These are phyloP conservation scores for Buceros bicornis DNA, from an alignment of 2,797 vertebrate genomes.

Conservation along the genomic window DNA sequence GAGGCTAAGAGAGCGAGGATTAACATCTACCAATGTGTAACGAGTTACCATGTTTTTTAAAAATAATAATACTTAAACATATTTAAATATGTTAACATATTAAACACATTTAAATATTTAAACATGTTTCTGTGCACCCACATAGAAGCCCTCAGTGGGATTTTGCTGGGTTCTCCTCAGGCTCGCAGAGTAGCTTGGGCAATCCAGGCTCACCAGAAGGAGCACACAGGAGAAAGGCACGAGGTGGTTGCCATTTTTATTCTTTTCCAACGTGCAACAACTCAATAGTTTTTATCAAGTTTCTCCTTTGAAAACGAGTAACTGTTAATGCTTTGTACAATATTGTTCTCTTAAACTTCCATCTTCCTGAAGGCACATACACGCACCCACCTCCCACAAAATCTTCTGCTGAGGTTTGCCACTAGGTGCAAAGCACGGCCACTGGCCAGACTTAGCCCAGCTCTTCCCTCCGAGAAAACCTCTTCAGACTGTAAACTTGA, in stretches of 20 bases:
- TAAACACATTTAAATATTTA: neutral
- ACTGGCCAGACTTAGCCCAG: no score
- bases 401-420: neutral
- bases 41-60: neutral
- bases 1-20: neutral
- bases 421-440: neutral
- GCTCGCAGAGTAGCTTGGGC: neutral
- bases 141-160: neutral
- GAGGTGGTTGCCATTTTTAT: neutral
- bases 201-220: neutral
- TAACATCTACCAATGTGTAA: neutral
- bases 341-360: neutral
- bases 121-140: neutral
- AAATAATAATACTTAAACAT: neutral
- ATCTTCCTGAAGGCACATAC: neutral
- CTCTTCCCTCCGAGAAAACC: neutral
- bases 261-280: neutral
- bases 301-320: neutral
- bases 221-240: neutral
- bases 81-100: neutral
- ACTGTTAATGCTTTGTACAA: neutral
- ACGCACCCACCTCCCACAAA: fast-evolving
- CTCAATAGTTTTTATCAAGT: neutral
- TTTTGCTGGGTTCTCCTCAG: neutral
- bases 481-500: neutral